phyloP scores from a whole-genome alignment of 2,888 invertebrate species.

The Synergus itoensis region DNA sequence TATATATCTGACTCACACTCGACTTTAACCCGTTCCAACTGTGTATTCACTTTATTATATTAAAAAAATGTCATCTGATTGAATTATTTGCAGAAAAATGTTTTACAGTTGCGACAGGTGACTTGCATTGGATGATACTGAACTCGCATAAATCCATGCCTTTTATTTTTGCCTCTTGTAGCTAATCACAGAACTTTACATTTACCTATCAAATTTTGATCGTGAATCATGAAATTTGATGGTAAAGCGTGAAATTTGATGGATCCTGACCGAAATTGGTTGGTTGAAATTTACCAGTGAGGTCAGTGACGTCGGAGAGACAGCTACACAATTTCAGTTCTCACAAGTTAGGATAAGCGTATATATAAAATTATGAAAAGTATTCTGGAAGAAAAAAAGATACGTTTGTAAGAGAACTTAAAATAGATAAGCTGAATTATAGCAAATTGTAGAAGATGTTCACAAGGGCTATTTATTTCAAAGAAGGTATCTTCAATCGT shows the following conservation, averaged over 20 bases:
- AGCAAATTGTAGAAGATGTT: neutral
- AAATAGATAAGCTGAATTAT: neutral
- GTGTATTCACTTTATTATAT: neutral
- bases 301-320: constrained; percentile 17
- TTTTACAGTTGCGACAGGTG: neutral
- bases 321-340: constrained; percentile 9
- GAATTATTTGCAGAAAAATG: neutral
- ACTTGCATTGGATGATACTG: neutral
- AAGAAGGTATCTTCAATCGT: neutral
- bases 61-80: too few relatives aligned
- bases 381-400: too few relatives aligned
- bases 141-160: neutral
- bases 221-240: constrained; percentile 29
- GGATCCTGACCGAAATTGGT: constrained; percentile 14
- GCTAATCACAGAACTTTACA: neutral
- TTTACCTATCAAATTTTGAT: constrained; percentile 10
- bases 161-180: neutral
- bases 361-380: neutral
- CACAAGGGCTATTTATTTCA: neutral
- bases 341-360: neutral
- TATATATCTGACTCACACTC: neutral
- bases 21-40: neutral
- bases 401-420: neutral
- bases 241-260: constrained; percentile 34
- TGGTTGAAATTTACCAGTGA: constrained; percentile 21